Base-by-base conservation (phyloP, 2,113 vertebrate genomes). In the Alouatta palliata region DNA sequence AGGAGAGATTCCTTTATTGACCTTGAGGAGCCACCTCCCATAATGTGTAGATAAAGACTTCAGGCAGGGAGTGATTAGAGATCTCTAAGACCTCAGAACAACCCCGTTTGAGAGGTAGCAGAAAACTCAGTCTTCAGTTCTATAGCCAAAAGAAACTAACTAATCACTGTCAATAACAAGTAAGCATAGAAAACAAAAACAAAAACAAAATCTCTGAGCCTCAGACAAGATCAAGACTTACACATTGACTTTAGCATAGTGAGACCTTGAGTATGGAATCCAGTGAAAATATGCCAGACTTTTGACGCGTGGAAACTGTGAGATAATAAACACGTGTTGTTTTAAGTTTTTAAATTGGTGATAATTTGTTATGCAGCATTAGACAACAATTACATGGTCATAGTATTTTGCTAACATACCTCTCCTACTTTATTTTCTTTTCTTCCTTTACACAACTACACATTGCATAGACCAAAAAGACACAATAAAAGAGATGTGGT, bases 1-100 rank as follows among this genome's bases (percentile, higher is more conserved):
- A 32, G 4, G 1, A 23, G 4, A 40, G 1, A 12, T n/a, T 1
- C 9, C 89, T 25, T 23, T 43, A 4, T 5, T 87, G 32, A 3
- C 4, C 8, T 81, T 86, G 30, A 70, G 30, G 27, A 81, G 1
- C 2, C 56, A 66, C 19, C 2, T 75, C 2, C 9, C 30, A 43
- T 75, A 27, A 43, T 70, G 43, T 25, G 0, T 54, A 8, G 2
- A 79, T 1, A 79, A 11, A 43, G 3, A 8, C 0, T 10, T 5
- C 2, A 40, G 5, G 6, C 20, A 73, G 8, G 13, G 2, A 70
- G 45, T 58, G 37, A 5, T 45, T 68, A 19, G 25, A 81, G 6
- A 11, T 45, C 21, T 90, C 19, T 45, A 58, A 45, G 1, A 79
- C 7, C 0, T 35, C 10, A 79, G 13, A 93, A 79, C 2, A 83